Percentiles rank a stretch among this genome's conserved stretches.
phyloP scores from a whole-genome alignment of 1,140 invertebrate genomes.

The Diprion similis region DNA sequence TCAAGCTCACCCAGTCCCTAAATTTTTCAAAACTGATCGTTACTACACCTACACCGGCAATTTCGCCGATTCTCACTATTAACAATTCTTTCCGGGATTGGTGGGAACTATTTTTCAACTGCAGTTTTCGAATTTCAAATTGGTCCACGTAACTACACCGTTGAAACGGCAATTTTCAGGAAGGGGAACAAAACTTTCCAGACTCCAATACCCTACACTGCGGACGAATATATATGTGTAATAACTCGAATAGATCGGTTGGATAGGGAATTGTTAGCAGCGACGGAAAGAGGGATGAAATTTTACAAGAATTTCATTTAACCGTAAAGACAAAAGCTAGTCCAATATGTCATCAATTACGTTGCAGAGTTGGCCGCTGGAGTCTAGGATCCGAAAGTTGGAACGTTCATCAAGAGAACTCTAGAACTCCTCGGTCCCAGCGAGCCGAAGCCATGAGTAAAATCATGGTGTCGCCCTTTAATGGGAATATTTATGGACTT shows the following conservation, averaged over 20 bases:
- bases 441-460: not conserved
- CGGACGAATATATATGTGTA: too few species aligned
- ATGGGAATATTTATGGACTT: constrained; percentile 7
- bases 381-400: not conserved
- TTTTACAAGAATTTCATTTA: constrained; percentile 2
- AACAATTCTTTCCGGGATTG: too few species aligned
- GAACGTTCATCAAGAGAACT: not conserved
- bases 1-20: not conserved
- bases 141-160: too few species aligned
- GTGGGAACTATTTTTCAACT: too few species aligned
- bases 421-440: too few species aligned
- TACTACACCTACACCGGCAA: too few species aligned
- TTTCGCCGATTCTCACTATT: too few species aligned
- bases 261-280: not conserved
- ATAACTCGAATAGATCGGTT: not conserved
- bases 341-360: constrained; percentile 2
- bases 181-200: too few species aligned
- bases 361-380: not conserved
- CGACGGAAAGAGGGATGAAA: not conserved
- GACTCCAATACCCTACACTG: too few species aligned
- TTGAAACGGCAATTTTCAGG: too few species aligned
- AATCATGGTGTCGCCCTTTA: constrained; percentile 3
- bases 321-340: not conserved
- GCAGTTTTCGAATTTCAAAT: too few species aligned
- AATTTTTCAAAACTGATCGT: too few species aligned